A percentile compares a stretch with the other conserved stretches of the same genome.
Conservation (phyloP, 2,888 invertebrate genomes). For the Eupithecia subfuscata region DNA sequence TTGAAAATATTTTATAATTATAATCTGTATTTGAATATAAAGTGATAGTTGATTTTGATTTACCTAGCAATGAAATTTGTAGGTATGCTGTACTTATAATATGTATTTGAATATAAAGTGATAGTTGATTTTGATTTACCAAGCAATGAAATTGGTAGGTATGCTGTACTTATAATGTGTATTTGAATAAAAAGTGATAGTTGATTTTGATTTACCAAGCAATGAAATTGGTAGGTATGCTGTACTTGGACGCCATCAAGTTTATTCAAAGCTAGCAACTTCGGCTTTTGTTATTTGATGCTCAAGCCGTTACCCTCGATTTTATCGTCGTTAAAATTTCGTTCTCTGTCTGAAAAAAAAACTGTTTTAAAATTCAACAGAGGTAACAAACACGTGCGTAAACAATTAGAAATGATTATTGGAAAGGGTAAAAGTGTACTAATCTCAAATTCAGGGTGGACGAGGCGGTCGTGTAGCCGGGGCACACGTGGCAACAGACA, state of each 20-base stretch:
- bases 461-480: constrained; percentile 74
- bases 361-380: constrained; percentile 58
- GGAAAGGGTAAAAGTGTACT: constrained; percentile 76
- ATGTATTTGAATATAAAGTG: too few species aligned
- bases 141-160: background rate
- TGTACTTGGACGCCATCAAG: background rate
- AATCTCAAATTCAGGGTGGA: constrained; percentile 77
- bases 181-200: too few species aligned
- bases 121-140: too few species aligned
- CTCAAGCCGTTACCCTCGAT: background rate
- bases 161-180: too few species aligned
- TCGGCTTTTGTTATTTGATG: background rate
- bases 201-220: too few species aligned
- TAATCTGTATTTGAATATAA: too few species aligned
- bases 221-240: background rate
- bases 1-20: too few species aligned
- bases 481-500: constrained; percentile 80
- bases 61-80: background rate
- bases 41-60: too few species aligned
- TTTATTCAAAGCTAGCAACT: background rate
- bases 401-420: constrained; percentile 67
- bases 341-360: constrained; percentile 48
- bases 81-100: background rate
- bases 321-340: constrained; percentile 4
- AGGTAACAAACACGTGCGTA: constrained; percentile 71